phyloP scores from a whole-genome alignment of 53 echinoderm and acorn worm genomes.

The Zoroaster sp. region DNA sequence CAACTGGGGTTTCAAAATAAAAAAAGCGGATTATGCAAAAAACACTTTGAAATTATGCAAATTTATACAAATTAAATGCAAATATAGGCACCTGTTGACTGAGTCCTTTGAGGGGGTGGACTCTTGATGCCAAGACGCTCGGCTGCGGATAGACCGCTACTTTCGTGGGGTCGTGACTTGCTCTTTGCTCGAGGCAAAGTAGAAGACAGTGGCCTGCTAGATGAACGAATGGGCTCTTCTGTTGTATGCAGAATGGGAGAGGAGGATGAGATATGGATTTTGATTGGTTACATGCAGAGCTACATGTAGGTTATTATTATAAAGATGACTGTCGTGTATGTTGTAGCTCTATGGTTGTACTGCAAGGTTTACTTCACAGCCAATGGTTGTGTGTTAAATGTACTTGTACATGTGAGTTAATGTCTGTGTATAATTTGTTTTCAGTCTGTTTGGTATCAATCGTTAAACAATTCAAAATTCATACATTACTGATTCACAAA shows the following conservation, averaged over 20 bases:
- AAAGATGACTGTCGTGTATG: not conserved
- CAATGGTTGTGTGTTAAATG: constrained; percentile 9
- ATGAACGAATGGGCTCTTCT: constrained; percentile 67
- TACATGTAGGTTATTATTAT: constrained; percentile 7
- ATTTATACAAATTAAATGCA: constrained; percentile 18
- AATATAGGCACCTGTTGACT: constrained; percentile 54
- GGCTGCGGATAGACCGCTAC: constrained; percentile 84
- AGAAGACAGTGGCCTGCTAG: constrained; percentile 60
- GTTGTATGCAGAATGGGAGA: constrained; percentile 62
- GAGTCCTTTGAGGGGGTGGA: constrained; percentile 81
- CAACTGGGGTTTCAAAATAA: not conserved
- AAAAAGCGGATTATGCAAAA: constrained; percentile 19
- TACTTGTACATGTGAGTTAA: not conserved
- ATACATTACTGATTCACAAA: constrained; percentile 31
- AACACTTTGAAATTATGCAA: not conserved
- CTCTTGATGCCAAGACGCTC: constrained; percentile 89
- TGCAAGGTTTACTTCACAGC: not conserved
- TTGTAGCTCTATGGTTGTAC: not conserved
- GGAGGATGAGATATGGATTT: constrained; percentile 19
- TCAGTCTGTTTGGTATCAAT: not conserved
- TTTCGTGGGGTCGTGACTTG: constrained; percentile 57
- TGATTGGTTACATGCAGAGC: constrained; percentile 53
- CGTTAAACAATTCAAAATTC: not conserved
- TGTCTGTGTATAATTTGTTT: not conserved
- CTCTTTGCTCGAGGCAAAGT: constrained; percentile 62